phyloP scores from a whole-genome alignment of 2,888 invertebrate species.

The Erebia aethiops region DNA sequence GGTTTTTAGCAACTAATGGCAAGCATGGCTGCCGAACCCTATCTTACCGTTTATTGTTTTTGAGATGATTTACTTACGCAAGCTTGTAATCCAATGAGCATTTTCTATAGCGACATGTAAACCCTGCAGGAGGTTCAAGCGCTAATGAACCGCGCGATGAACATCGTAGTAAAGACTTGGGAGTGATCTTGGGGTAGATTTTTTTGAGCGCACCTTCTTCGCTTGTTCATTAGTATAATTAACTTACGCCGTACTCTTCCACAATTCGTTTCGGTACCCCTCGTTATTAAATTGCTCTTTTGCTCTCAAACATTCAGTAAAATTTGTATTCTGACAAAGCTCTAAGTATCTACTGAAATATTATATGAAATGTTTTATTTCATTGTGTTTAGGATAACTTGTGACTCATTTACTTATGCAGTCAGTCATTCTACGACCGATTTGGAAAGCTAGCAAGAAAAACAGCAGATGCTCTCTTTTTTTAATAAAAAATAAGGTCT shows the following conservation, averaged over 20 bases:
- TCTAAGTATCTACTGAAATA: not conserved
- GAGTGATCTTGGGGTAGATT: constrained; percentile 79
- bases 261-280: constrained; percentile 65
- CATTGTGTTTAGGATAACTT: too few relatives aligned
- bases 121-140: constrained; percentile 56
- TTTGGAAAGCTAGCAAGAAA: too few relatives aligned
- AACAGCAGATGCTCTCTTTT: too few relatives aligned
- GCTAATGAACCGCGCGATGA: constrained; percentile 80
- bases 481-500: too few relatives aligned
- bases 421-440: too few relatives aligned
- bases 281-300: constrained; percentile 65
- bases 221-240: constrained; percentile 82
- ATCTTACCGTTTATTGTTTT: too few relatives aligned
- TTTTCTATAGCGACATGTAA: constrained; percentile 51
- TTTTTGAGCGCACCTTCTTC: constrained; percentile 77
- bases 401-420: too few relatives aligned
- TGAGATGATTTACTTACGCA: too few relatives aligned
- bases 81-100: not conserved
- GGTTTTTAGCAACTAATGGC: too few relatives aligned
- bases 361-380: too few relatives aligned
- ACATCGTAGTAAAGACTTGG: constrained; percentile 80
- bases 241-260: constrained; percentile 75
- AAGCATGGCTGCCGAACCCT: too few relatives aligned
- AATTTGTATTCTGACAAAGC: constrained; percentile 30
- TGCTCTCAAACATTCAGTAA: constrained; percentile 39